phyloP scores from a whole-genome alignment of 2,113 vertebrate species.

The Eonycteris spelaea region DNA sequence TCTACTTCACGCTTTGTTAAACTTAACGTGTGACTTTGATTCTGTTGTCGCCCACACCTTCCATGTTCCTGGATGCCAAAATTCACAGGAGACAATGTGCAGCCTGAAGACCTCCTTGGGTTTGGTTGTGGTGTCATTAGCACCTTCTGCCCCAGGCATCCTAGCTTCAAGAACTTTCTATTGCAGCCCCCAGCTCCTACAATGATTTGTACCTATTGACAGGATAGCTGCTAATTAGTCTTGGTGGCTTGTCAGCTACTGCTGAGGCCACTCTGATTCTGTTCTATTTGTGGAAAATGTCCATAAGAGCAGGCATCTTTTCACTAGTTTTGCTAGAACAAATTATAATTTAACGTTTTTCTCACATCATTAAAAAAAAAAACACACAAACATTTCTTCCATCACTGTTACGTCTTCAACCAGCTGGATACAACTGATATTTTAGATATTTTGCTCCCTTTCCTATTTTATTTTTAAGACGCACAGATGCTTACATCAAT shows the following conservation, averaged over 20 bases:
- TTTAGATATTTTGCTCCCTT: not conserved
- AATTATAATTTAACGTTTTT: not conserved
- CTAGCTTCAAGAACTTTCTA: not conserved
- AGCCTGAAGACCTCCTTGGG: not conserved
- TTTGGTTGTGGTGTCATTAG: not conserved
- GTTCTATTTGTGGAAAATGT: not conserved
- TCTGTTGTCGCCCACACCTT: not conserved
- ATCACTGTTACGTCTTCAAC: not conserved
- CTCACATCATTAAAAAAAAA: not conserved
- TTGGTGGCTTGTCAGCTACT: not conserved
- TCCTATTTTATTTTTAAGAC: not conserved
- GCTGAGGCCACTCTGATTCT: not conserved
- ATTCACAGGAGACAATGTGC: not conserved
- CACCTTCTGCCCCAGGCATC: not conserved
- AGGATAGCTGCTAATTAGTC: constrained; percentile 35
- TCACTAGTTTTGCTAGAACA: not conserved
- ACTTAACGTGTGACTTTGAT: not conserved
- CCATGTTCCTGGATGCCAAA: not conserved
- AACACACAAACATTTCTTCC: not conserved
- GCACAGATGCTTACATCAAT: not conserved
- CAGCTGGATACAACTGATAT: not conserved
- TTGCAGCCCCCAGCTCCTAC: not conserved
- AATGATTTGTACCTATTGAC: not conserved
- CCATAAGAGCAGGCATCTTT: not conserved
- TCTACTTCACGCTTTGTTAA: not conserved